Evolutionary conservation across 2,888 invertebrate genomes (phyloP).

Genomic region (Lamproptera curius): DNA sequence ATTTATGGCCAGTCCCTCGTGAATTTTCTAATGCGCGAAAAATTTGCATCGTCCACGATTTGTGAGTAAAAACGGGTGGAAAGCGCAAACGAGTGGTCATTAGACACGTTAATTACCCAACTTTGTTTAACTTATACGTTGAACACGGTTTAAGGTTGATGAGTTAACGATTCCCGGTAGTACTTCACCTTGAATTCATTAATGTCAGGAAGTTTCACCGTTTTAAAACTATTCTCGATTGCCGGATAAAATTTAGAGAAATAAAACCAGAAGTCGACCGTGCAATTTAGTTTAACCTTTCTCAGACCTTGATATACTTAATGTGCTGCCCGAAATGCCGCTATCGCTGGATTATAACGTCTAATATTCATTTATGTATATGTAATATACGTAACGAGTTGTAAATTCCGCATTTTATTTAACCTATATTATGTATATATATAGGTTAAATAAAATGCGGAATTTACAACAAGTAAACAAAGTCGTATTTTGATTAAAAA

Average conservation of each 20-base stretch:
- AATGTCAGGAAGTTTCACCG: too few relatives aligned
- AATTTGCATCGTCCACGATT: slow-evolving; percentile 13
- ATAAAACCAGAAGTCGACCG: neutral
- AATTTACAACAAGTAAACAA: too few relatives aligned
- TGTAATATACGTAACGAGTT: too few relatives aligned
- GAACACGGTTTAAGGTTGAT: slow-evolving; percentile 5
- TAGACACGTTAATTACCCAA: slow-evolving; percentile 18
- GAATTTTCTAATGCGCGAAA: slow-evolving; percentile 16
- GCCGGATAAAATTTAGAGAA: neutral
- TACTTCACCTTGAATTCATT: too few relatives aligned
- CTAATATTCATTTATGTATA: too few relatives aligned
- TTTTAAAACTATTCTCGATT: too few relatives aligned
- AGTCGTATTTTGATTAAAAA: too few relatives aligned
- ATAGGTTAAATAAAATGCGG: too few relatives aligned
- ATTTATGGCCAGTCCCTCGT: slow-evolving; percentile 16
- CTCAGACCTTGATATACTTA: neutral
- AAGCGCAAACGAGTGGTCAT: slow-evolving; percentile 7
- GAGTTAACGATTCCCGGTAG: neutral
- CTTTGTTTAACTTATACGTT: slow-evolving; percentile 15
- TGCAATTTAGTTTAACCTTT: neutral
- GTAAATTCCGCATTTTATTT: too few relatives aligned
- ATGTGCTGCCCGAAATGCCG: too few relatives aligned
- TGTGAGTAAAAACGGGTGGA: slow-evolving; percentile 17
- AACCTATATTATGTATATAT: too few relatives aligned
- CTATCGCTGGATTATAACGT: too few relatives aligned